Percentiles rank a stretch among this genome's conserved stretches.
Evolutionary conservation across 2,888 invertebrate genomes (phyloP).

Genomic region (Parnassius smintheus): DNA sequence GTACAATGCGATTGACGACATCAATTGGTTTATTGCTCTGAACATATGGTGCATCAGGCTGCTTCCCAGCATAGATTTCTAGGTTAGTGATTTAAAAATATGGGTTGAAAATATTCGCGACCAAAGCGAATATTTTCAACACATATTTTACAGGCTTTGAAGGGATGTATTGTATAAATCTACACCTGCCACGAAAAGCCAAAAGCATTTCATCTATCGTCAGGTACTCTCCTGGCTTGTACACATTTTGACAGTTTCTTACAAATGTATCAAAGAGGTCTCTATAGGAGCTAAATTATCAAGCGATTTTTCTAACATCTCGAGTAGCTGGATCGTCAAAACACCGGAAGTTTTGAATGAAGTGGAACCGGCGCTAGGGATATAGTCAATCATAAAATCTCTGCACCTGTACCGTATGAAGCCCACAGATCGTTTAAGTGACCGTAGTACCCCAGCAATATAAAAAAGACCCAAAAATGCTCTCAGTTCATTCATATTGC

Average conservation of each 20-base stretch:
- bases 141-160: slow-evolving; percentile 27
- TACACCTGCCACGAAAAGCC: slow-evolving; percentile 18
- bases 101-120: slow-evolving; percentile 30
- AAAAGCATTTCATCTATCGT: slow-evolving; percentile 22
- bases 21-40: slow-evolving; percentile 26
- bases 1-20: slow-evolving; percentile 33
- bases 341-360: slow-evolving; percentile 10
- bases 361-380: slow-evolving; percentile 12
- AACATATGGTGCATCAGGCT: slow-evolving; percentile 26
- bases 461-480: slow-evolving; percentile 14
- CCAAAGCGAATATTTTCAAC: slow-evolving; percentile 32
- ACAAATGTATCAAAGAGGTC: slow-evolving; percentile 29
- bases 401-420: slow-evolving; percentile 26
- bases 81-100: slow-evolving; percentile 30
- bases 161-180: slow-evolving; percentile 18
- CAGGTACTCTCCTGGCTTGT: slow-evolving; percentile 25
- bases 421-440: slow-evolving; percentile 27
- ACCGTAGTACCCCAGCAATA: slow-evolving; percentile 17
- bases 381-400: slow-evolving; percentile 24
- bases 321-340: slow-evolving; percentile 29
- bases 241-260: slow-evolving; percentile 26
- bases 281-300: slow-evolving; percentile 27
- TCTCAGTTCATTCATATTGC: slow-evolving; percentile 18
- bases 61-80: slow-evolving; percentile 34
- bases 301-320: neutral